These are phyloP conservation scores for Etheostoma cragini DNA, from an alignment of 2,113 vertebrate genomes.

Conservation along the genomic window DNA sequence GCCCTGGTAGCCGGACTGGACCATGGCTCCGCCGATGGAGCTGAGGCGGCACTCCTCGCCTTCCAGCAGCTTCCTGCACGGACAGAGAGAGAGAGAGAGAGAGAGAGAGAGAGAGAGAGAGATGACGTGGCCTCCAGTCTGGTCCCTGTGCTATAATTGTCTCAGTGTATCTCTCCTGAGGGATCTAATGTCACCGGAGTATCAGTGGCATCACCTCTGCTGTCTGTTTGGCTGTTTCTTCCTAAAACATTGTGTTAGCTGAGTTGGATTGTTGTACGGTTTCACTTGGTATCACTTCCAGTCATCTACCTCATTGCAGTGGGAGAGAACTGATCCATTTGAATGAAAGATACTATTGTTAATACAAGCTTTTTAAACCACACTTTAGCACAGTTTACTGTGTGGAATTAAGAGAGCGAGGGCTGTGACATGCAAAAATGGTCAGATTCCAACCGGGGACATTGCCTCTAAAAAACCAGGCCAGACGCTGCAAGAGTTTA, in stretches of 20 bases:
- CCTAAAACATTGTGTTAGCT: neutral
- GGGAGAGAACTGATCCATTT: neutral
- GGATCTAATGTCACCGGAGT: conserved; percentile 31
- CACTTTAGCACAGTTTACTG: neutral
- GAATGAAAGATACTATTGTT: neutral
- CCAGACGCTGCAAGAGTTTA: neutral
- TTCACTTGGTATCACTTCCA: neutral
- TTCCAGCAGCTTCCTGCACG: conserved; percentile 87
- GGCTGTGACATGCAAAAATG: neutral
- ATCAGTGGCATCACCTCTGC: conserved; percentile 18
- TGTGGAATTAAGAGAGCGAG: no score
- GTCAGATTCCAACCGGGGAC: neutral
- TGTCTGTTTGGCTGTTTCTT: conserved; percentile 29
- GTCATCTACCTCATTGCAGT: conserved; percentile 1
- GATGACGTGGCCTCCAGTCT: neutral
- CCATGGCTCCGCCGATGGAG: conserved; percentile 74
- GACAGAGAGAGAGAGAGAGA: conserved; percentile 22
- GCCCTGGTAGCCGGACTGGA: conserved; percentile 81
- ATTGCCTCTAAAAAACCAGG: conserved; percentile 1
- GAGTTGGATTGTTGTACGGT: neutral
- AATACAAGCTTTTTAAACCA: neutral
- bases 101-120: neutral
- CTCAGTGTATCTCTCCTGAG: conserved; percentile 1
- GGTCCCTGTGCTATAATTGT: conserved; percentile 22
- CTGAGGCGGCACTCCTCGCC: conserved; percentile 89